These are phyloP conservation scores for Cuniculus paca DNA, from an alignment of 2,797 vertebrate genomes.

Conservation along the genomic window DNA sequence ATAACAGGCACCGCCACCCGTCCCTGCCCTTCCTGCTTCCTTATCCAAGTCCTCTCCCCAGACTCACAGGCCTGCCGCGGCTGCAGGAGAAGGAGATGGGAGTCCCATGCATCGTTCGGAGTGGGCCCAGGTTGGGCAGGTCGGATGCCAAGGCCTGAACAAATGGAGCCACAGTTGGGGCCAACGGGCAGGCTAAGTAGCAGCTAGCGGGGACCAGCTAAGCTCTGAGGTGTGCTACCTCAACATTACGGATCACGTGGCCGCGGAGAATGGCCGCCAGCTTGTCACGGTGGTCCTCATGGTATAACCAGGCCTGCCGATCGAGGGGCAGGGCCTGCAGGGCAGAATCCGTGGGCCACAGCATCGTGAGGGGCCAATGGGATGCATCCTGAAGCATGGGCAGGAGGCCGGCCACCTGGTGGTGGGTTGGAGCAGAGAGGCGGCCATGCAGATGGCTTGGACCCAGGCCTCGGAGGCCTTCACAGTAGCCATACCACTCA, in stretches of 20 bases:
- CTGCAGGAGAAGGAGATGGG: conserved; percentile 92
- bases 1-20: not conserved
- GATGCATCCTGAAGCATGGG: conserved; percentile 87
- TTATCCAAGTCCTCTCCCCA: not conserved
- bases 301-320: conserved; percentile 93
- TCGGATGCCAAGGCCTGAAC: conserved; percentile 88
- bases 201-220: not conserved
- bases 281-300: conserved; percentile 91
- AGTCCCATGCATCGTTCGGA: conserved; percentile 93
- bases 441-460: not conserved
- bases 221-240: conserved; percentile 83
- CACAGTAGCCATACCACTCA: not conserved
- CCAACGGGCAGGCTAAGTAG: not conserved
- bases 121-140: conserved; percentile 82
- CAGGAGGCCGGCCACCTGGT: conserved; percentile 93
- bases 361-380: conserved; percentile 95
- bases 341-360: conserved; percentile 95
- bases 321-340: conserved; percentile 90
- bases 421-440: not conserved
- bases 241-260: conserved; percentile 92
- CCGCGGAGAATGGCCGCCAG: conserved; percentile 92
- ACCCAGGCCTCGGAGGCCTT: not conserved
- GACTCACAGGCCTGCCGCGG: conserved; percentile 90
- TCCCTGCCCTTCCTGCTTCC: not conserved
- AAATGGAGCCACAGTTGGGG: not conserved